These are phyloP conservation scores for Acanthochromis polyacanthus DNA, from an alignment of 2,113 vertebrate genomes.

Conservation along the genomic window DNA sequence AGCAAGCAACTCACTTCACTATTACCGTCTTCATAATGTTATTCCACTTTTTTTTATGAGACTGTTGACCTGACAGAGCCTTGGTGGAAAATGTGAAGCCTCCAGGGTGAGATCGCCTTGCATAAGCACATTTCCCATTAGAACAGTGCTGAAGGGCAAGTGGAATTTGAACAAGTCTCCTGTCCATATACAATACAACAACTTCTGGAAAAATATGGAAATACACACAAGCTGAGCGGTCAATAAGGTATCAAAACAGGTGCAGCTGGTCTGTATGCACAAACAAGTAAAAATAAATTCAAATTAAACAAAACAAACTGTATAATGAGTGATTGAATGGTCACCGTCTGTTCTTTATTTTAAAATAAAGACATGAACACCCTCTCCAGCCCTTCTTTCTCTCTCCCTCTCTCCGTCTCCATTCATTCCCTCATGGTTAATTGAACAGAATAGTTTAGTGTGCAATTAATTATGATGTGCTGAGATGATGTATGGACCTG, in stretches of 20 bases:
- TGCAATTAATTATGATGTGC: conserved; percentile 88
- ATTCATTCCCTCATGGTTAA: conserved; percentile 81
- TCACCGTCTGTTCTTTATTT: conserved; percentile 43
- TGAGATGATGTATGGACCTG: conserved; percentile 85
- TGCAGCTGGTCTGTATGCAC: neutral
- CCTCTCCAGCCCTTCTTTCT: conserved; percentile 14
- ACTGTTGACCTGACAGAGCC: conserved; percentile 77
- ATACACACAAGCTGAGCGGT: conserved; percentile 23
- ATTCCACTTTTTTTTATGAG: conserved; percentile 76
- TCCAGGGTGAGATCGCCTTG: conserved; percentile 76
- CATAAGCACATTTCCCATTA: conserved; percentile 83
- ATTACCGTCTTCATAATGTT: conserved; percentile 77
- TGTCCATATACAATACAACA: conserved; percentile 53
- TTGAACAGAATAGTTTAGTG: conserved; percentile 86
- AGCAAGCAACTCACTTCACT: conserved; percentile 72
- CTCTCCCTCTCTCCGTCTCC: conserved; percentile 25
- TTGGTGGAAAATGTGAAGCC: conserved; percentile 75
- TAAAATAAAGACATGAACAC: conserved; percentile 51
- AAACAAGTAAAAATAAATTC: conserved; percentile 11
- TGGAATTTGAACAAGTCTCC: conserved; percentile 66
- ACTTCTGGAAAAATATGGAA: conserved; percentile 57
- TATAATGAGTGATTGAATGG: conserved; percentile 38
- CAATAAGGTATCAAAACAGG: conserved; percentile 27
- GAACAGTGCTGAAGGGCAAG: conserved; percentile 77
- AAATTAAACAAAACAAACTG: conserved; percentile 6